Evolutionary conservation across 2,888 invertebrate species (phyloP), one percentile per base, ranked within the genome.

Genomic region (Cephus rjabovi): DNA sequence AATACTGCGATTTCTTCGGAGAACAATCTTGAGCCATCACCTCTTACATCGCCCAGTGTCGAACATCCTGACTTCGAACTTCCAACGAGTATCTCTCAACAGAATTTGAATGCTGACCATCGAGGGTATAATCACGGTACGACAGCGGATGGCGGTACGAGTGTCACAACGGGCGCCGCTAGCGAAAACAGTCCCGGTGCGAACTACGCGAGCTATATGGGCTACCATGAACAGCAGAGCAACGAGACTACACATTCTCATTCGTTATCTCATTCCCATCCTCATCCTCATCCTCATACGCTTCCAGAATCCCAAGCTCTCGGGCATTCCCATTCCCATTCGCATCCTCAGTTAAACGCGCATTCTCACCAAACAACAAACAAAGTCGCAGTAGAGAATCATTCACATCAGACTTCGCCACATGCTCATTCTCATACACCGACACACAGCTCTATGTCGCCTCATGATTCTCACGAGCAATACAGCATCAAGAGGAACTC

Each of bases 21-120:
- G 85, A 94, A 94, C 84, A 91, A 94, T 79, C 92, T 93, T 75
- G 95, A 95, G 73, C 95, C 95, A 15, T 94, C 95, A 83, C 93
- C 94, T 70, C 73, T 91, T 31, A 93, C 94, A 76, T 95, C 96
- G 71, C 95, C 96, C 34, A 94, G 94, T 84, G 92, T 95, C 83
- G 94, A 94, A 68, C 94, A 95, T 86, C 94, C 95, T 76, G 96
- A 96, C 91, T 96, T 96, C 90, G 96, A 96, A 88, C 96, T 96
- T 76, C 95, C 95, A 1, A 93, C 93, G 73, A 93, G 93, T 88
- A 93, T 94, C 88, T 92, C 93, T 3, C 92, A 92, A 77, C 92
- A 92, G 73, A 80, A 83, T 34, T 88, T 87, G 76, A 80, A 86
- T 75, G 86, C 80, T 68, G 91, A 92, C 81, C 93, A 94, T 85